phyloP scores from a whole-genome alignment of 2,797 vertebrate species.

The Rhyacichthys aspro region DNA sequence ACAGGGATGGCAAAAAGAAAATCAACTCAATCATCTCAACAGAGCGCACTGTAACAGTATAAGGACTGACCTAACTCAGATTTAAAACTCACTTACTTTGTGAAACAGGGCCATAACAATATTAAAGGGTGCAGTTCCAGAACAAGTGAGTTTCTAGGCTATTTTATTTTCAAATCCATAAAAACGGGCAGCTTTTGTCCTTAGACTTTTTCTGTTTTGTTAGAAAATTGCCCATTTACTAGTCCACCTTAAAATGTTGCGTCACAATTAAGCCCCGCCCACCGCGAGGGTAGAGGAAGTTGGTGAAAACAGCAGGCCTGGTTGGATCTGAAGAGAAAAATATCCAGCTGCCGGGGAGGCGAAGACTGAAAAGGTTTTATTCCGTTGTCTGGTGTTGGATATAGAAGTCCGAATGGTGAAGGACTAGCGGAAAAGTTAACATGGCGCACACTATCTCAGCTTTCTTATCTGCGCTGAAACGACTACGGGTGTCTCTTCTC shows the following conservation, averaged over 20 bases:
- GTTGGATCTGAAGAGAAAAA: conserved; percentile 24
- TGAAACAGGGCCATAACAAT: too few species aligned
- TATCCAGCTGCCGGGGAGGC: conserved; percentile 1
- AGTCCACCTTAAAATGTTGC: conserved; percentile 37
- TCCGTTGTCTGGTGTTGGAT: neutral
- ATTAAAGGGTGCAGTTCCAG: too few species aligned
- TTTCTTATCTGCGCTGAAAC: conserved; percentile 27
- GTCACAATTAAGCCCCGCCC: conserved; percentile 26
- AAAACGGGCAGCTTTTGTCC: too few species aligned
- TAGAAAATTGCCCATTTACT: too few species aligned
- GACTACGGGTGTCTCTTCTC: conserved; percentile 55
- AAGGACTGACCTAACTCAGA: too few species aligned
- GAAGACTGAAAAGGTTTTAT: neutral
- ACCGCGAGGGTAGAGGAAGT: conserved; percentile 52
- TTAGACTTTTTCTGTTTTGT: too few species aligned
- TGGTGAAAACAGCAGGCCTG: conserved; percentile 41
- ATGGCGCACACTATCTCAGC: conserved; percentile 58
- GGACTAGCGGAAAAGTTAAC: conserved; percentile 23
- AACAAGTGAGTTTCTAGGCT: too few species aligned
- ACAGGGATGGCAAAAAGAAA: too few species aligned
- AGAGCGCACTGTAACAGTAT: too few species aligned
- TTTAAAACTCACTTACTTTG: too few species aligned
- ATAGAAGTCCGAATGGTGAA: conserved; percentile 42
- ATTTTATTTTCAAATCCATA: too few species aligned
- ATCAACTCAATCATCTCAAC: too few species aligned